phyloP scores from a whole-genome alignment of 1,140 invertebrate species.

The Zaprionus ornatus region DNA sequence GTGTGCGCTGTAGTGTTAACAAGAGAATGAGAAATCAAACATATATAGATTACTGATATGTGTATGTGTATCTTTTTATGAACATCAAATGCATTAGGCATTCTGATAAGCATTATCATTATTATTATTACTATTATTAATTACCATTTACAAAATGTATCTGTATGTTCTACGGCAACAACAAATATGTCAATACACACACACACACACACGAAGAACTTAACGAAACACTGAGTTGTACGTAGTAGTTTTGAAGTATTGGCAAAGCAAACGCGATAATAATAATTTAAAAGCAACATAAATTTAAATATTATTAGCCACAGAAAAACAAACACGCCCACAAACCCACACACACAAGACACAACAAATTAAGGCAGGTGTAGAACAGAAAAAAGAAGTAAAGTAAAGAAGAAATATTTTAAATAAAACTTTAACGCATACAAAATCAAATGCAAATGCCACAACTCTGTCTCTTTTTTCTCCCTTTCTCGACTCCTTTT shows the following conservation, averaged over 20 bases:
- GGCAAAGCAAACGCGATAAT: constrained; percentile 65
- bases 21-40: constrained; percentile 61
- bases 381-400: constrained; percentile 21
- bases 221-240: constrained; percentile 36
- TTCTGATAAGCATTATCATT: constrained; percentile 68
- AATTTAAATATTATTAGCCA: constrained; percentile 59
- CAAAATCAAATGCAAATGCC: constrained; percentile 40
- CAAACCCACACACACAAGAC: constrained; percentile 9
- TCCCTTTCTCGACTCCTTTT: not conserved
- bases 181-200: constrained; percentile 39
- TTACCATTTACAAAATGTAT: constrained; percentile 59
- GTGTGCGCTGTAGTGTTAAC: constrained; percentile 59
- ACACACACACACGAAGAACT: constrained; percentile 26
- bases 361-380: constrained; percentile 23
- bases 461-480: not conserved
- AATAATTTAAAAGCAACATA: constrained; percentile 70
- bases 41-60: constrained; percentile 35
- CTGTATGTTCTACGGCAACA: constrained; percentile 60
- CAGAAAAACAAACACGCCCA: constrained; percentile 9
- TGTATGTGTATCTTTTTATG: constrained; percentile 53
- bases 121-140: constrained; percentile 61
- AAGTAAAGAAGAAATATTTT: constrained; percentile 73
- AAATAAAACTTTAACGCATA: constrained; percentile 79
- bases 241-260: constrained; percentile 37
- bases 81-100: constrained; percentile 69